Evolutionary conservation across 2,888 invertebrate genomes (phyloP).

Genomic region (Lithophane ornitopus): DNA sequence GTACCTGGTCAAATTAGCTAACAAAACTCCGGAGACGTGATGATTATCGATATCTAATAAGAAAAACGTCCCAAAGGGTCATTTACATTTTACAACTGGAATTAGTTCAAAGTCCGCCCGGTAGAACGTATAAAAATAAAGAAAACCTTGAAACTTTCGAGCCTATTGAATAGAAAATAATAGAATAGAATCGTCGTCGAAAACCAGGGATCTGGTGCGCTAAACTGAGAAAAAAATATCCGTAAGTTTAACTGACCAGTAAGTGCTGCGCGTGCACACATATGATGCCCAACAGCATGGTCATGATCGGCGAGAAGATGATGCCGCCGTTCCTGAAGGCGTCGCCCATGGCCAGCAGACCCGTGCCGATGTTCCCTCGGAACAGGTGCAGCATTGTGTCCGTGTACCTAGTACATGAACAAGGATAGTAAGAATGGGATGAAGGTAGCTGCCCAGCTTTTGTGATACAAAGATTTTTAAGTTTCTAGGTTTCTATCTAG

Average conservation of each 20-base stretch:
- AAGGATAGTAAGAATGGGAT: not conserved
- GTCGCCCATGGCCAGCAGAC: slow-evolving; percentile 98
- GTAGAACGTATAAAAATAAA: not conserved
- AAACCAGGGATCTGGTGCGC: not conserved
- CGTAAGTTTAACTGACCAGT: slow-evolving; percentile 90
- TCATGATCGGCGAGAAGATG: slow-evolving; percentile 94
- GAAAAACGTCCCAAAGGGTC: not conserved
- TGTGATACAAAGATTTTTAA: not conserved
- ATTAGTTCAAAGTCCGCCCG: not conserved
- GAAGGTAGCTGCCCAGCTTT: not conserved
- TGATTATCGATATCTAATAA: not conserved
- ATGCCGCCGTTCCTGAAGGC: slow-evolving; percentile 98
- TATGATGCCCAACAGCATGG: slow-evolving; percentile 95
- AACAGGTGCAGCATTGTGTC: slow-evolving; percentile 98
- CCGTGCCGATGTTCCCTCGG: slow-evolving; percentile 99
- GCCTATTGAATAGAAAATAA: not conserved
- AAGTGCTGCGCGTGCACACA: slow-evolving; percentile 98
- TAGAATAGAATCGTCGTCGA: not conserved
- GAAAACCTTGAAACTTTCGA: not conserved
- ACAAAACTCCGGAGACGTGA: not conserved
- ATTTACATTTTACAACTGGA: not conserved
- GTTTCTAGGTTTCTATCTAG: not conserved
- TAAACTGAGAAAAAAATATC: not conserved
- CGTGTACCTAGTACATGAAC: slow-evolving; percentile 91
- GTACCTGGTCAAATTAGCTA: not conserved